These are phyloP conservation scores for Acanthacorydalis orientalis DNA, from an alignment of 2,888 invertebrate genomes.

Conservation along the genomic window DNA sequence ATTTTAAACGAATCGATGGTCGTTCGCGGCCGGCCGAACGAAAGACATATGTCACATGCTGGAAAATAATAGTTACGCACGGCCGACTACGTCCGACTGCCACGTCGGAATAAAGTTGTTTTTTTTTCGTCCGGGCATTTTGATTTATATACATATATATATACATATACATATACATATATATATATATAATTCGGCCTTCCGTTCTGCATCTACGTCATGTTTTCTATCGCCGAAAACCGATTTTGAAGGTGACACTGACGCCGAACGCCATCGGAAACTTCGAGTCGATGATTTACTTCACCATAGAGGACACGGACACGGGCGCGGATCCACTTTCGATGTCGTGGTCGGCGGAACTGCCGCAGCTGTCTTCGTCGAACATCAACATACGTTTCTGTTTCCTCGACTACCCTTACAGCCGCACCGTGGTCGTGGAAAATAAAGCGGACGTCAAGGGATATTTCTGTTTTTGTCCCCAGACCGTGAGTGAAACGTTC, in stretches of 20 bases:
- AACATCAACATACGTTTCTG: constrained; percentile 37
- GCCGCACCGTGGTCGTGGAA: constrained; percentile 27
- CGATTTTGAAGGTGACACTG: constrained; percentile 31
- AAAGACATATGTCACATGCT: too few species aligned
- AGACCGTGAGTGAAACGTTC: constrained; percentile 19
- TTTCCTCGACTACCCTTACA: constrained; percentile 38
- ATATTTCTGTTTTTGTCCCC: constrained; percentile 26
- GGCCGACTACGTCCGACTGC: too few species aligned
- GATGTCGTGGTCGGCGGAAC: constrained; percentile 31
- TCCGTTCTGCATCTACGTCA: too few species aligned
- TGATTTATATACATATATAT: too few species aligned
- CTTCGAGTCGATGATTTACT: constrained; percentile 28
- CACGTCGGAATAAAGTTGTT: too few species aligned
- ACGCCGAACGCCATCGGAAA: constrained; percentile 34
- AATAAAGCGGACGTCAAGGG: constrained; percentile 32
- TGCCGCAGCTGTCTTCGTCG: constrained; percentile 30
- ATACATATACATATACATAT: too few species aligned
- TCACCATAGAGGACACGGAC: constrained; percentile 39
- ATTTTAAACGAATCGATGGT: too few species aligned
- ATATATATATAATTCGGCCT: too few species aligned
- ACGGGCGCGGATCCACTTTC: constrained; percentile 34
- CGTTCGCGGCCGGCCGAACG: too few species aligned
- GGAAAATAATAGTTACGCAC: too few species aligned
- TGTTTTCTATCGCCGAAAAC: constrained; percentile 4
- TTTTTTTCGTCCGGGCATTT: too few species aligned